Evolutionary conservation across 2,113 vertebrate species (phyloP), one percentile per base, ranked within the genome.

Genomic region (Erinaceus europaeus): DNA sequence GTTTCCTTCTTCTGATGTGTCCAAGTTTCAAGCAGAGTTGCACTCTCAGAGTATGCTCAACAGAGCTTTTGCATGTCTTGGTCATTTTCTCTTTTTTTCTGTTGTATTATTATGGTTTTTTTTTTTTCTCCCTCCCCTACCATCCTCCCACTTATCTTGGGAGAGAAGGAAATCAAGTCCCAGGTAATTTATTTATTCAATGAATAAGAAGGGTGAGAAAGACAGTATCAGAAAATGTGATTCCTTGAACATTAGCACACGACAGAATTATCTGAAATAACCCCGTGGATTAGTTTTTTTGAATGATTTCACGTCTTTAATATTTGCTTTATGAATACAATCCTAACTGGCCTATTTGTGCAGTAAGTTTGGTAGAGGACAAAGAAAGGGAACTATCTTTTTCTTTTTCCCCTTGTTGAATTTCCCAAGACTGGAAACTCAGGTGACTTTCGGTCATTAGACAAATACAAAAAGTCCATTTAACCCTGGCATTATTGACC

Each of bases 381-480:
- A n/a, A n/a, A n/a, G n/a, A n/a, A n/a, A n/a, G n/a, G n/a, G n/a
- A n/a, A n/a, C 57, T 34, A 4, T 15, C 38, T 91, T 90, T 89
- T 18, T 85, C 88, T 36, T 5, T 4, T 42, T 36, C 67, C 83
- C 67, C 83, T 72, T 92, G 18, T 65, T 73, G 68, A 64, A 76
- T 90, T 61, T 25, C 32, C 12, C 80, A 92, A 65, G 67, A 80
- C 0, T 15, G 65, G 85, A 68, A 65, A 2, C 17, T 32, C 2
- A 40, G 17, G 11, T 89, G 53, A 55, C 27, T 67, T 83, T 82
- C 80, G 68, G 20, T 84, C 72, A 71, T 4, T 44, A 77, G 80
- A 44, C 75, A 88, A 71, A 84, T 62, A 71, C 73, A 20, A 48
- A 93, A 74, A 92, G 55, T 27, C 17, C 10, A 40, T 67, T 87